Evolutionary conservation across 2,113 vertebrate species (phyloP), one percentile per base, ranked within the genome.

Genomic region (Coryphaenoides rupestris): DNA sequence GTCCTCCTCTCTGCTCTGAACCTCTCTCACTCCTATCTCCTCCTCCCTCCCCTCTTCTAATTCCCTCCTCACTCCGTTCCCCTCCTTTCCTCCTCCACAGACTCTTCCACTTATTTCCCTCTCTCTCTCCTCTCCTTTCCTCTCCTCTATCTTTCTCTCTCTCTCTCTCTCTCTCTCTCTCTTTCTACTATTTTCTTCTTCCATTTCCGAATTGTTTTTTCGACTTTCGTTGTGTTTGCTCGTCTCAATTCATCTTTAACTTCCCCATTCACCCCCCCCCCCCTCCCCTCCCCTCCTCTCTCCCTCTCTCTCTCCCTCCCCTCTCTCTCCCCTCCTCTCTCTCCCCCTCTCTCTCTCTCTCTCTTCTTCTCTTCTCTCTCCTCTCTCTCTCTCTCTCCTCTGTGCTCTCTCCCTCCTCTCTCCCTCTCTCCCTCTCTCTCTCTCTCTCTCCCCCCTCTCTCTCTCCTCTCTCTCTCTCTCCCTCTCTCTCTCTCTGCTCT

Each of bases 401-500:
- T 19, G 21, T 53, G 22, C 26, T 19, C 21, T 46, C 55, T 70
- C 63, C 57, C 14, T 55, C 12, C n/a, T 58, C 24, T 58, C 4
- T 28, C 1, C 5, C 5, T 23, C 16, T 17, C 45, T 17, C 9
- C 17, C 10, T 19, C 21, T 61, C 21, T 46, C 45, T 61, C 61
- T 23, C 54, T 49, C 24, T 64, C 55, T 74, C 71, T 19, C 62
- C 73, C 21, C 33, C 58, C 60, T 58, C 65, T 66, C 12, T 47
- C 4, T 60, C 14, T 23, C 56, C 50, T 33, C 17, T 28, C 3
- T 19, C 24, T 46, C 17, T n/a, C 17, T 13, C 17, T 65, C 61
- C 53, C 66, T 77, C 23, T 49, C 66, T 68, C 17, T 66, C 58
- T 65, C 47, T 71, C 62, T 33, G 50, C 49, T 52, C 60, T 14